Evolutionary conservation across 2,888 invertebrate genomes (phyloP), one percentile per base, ranked within the genome.

Genomic region (Papilio elwesi): DNA sequence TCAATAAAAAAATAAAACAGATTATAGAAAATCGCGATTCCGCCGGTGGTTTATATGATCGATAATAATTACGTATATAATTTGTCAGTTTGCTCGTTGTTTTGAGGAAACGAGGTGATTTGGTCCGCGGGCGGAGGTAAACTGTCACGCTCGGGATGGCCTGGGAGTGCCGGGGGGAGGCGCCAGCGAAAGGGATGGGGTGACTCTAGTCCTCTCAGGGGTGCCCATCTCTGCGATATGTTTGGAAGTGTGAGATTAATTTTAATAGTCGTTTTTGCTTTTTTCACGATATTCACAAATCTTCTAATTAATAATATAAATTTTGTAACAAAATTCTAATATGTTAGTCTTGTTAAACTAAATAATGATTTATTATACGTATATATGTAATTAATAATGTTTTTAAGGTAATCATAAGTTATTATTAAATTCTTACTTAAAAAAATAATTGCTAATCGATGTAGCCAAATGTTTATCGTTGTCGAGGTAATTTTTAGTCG

Each of bases 91-190:
- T 82, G 74, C 77, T 76, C 78, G 79, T 81, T 82, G 85, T 84
- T 85, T 84, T 80, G 79, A 75, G 76, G 78, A 85, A 90, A 89
- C 90, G 87, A 85, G 87, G 76, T 79, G 87, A 87, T 89, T 88
- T 87, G 82, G 83, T 80, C 82, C 83, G 82, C 86, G 83, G 80
- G 80, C 81, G 75, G 84, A 80, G 86, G 78, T 87, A 87, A 89
- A 91, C 90, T 91, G 91, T 85, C 86, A 84, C 81, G 76, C 67
- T 77, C 76, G 81, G 81, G 75, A 71, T 74, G 82, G 81, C 77
- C 71, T 75, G 82, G 82, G 84, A 79, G 77, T 71, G 77, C 72
- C 62, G 74, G 70, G 68, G 67, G 74, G 68, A 63, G 73, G 73
- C 65, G 73, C 59, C 73, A 64, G 47, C 26, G 65, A 13, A 43